Evolutionary conservation across 1,140 invertebrate genomes (phyloP).

Genomic region (Drosophila pectinifera): DNA sequence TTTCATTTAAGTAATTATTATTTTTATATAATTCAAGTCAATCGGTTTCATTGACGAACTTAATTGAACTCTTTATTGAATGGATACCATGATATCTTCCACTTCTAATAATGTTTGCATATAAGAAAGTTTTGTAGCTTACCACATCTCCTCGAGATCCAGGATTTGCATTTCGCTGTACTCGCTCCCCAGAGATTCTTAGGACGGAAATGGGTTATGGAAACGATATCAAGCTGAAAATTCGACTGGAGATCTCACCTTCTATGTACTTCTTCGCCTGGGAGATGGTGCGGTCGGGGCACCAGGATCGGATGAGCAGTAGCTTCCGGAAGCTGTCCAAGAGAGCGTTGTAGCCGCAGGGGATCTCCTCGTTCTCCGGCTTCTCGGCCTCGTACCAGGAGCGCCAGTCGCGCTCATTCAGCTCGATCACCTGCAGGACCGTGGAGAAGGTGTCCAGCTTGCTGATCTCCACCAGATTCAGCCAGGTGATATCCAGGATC

Average conservation of each 20-base stretch:
- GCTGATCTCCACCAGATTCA: conserved; percentile 97
- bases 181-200: conserved; percentile 94
- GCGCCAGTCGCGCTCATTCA: conserved; percentile 95
- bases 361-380: conserved; percentile 96
- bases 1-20: not conserved
- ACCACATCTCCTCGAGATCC: conserved; percentile 95
- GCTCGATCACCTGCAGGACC: conserved; percentile 92
- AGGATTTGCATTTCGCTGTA: conserved; percentile 97
- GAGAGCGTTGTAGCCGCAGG: conserved; percentile 94
- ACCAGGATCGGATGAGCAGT: conserved; percentile 96
- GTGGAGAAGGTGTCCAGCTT: conserved; percentile 93
- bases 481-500: conserved; percentile 98
- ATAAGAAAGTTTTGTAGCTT: conserved; percentile 33
- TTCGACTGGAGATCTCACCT: conserved; percentile 78
- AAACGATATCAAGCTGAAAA: not conserved
- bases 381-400: conserved; percentile 97
- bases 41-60: too few species aligned
- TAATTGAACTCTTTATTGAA: too few species aligned
- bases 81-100: too few species aligned
- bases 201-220: conserved; percentile 5
- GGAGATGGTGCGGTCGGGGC: conserved; percentile 97
- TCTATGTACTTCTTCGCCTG: conserved; percentile 96
- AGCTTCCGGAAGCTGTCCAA: conserved; percentile 96
- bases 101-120: too few species aligned
- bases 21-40: too few species aligned